Conservation (phyloP, 2,113 vertebrate species). For the Forbesichthys papilliferus region DNA sequence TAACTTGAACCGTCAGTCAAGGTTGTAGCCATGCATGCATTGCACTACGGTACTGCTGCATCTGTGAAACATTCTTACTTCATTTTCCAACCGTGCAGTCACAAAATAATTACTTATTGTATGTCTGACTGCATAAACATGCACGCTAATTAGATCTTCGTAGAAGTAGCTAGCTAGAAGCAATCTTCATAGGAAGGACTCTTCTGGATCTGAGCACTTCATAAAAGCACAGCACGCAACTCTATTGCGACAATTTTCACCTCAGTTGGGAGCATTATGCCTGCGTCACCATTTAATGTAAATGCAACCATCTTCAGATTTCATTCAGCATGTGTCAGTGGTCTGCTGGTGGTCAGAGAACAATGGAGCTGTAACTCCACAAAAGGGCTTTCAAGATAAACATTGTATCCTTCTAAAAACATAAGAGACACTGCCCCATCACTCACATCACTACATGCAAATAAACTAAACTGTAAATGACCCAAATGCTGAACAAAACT, state of each 20-base stretch:
- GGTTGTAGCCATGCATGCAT: slow-evolving; percentile 58
- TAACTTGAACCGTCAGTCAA: slow-evolving; percentile 45
- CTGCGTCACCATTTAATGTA: slow-evolving; percentile 31
- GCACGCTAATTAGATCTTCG: slow-evolving; percentile 46
- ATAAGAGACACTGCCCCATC: slow-evolving; percentile 4
- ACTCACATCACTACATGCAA: slow-evolving; percentile 12
- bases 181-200: slow-evolving; percentile 38
- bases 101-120: slow-evolving; percentile 23
- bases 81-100: slow-evolving; percentile 43
- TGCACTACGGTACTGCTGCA: slow-evolving; percentile 55
- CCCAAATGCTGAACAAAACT: slow-evolving; percentile 62
- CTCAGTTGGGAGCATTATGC: slow-evolving; percentile 33
- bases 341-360: slow-evolving; percentile 77
- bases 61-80: slow-evolving; percentile 57
- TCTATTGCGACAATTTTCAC: slow-evolving; percentile 38
- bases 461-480: slow-evolving; percentile 46
- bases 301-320: slow-evolving; percentile 54
- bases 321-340: slow-evolving; percentile 71
- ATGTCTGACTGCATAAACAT: slow-evolving; percentile 45
- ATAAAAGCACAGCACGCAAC: slow-evolving; percentile 50
- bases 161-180: slow-evolving; percentile 51
- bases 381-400: slow-evolving; percentile 30
- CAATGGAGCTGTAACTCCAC: slow-evolving; percentile 46
- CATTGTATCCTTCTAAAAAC: neutral
- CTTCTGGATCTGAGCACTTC: slow-evolving; percentile 35